These are phyloP conservation scores for Cephalophus harveyi DNA, from an alignment of 2,113 vertebrate genomes.

Conservation along the genomic window DNA sequence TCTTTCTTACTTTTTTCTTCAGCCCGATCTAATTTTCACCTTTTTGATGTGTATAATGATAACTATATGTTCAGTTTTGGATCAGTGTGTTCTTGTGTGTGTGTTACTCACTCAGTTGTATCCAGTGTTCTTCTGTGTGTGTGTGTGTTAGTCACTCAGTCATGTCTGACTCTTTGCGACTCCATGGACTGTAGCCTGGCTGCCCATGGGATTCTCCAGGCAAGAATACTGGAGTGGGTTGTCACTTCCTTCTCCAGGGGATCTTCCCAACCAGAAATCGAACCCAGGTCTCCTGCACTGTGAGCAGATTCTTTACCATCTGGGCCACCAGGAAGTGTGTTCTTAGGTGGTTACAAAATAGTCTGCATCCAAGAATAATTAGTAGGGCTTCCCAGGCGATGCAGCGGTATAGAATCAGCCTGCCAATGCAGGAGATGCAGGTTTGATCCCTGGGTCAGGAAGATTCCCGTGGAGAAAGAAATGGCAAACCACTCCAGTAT, in stretches of 20 bases:
- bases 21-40: conserved; percentile 30
- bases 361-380: background rate
- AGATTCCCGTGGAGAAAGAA: background rate
- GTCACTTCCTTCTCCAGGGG: background rate
- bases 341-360: conserved; percentile 20
- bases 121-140: background rate
- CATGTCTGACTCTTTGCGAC: background rate
- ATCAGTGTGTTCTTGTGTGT: background rate
- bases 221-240: background rate
- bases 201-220: background rate
- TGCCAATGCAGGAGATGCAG: background rate
- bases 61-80: background rate
- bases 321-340: background rate
- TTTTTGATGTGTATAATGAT: conserved; percentile 39
- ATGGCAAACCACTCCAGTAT: background rate
- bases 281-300: background rate
- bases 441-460: background rate
- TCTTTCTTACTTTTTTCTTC: conserved; percentile 7
- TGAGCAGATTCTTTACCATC: background rate
- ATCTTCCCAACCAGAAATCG: background rate
- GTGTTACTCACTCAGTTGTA: background rate
- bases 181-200: background rate
- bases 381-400: background rate
- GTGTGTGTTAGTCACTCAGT: background rate
- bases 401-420: background rate